phyloP scores from a whole-genome alignment of 2,888 invertebrate species.

The Isotomurus palustris region DNA sequence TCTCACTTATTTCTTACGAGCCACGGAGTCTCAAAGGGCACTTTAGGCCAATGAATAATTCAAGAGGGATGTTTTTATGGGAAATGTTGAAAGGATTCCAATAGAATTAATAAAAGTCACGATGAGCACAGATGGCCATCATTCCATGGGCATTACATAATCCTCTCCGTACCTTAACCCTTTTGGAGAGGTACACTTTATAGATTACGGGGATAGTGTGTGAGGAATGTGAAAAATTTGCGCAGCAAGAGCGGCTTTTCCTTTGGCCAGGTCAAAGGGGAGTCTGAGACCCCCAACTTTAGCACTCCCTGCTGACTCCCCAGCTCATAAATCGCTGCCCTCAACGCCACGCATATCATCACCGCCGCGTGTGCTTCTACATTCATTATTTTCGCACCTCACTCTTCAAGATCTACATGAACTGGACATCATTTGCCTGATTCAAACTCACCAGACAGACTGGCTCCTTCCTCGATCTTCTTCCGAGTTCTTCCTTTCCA shows the following conservation, averaged over 20 bases:
- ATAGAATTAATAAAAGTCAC: conserved; percentile 44
- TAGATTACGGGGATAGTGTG: neutral
- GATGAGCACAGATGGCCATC: conserved; percentile 29
- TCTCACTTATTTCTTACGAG: too few relatives aligned
- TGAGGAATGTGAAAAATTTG: conserved; percentile 44
- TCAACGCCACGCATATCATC: conserved; percentile 44
- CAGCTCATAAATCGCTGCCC: conserved; percentile 45
- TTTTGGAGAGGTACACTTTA: too few relatives aligned
- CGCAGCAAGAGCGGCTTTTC: conserved; percentile 44
- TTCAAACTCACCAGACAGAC: too few relatives aligned
- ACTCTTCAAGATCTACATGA: too few relatives aligned
- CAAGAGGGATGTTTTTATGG: conserved; percentile 28
- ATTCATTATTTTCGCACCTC: conserved; percentile 45
- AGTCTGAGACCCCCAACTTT: conserved; percentile 41
- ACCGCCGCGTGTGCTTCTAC: conserved; percentile 43
- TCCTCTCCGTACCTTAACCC: too few relatives aligned
- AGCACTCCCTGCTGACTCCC: conserved; percentile 39
- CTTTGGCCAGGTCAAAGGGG: conserved; percentile 42
- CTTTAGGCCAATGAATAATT: conserved; percentile 25
- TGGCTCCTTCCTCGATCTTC: too few relatives aligned
- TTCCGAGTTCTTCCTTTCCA: too few relatives aligned
- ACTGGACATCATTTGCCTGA: too few relatives aligned
- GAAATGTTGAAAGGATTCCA: conserved; percentile 38
- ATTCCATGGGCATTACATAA: neutral
- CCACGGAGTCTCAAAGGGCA: too few relatives aligned